Evolutionary conservation across 2,113 vertebrate genomes (phyloP).

Genomic region (Mesoclemmys tuberculata): DNA sequence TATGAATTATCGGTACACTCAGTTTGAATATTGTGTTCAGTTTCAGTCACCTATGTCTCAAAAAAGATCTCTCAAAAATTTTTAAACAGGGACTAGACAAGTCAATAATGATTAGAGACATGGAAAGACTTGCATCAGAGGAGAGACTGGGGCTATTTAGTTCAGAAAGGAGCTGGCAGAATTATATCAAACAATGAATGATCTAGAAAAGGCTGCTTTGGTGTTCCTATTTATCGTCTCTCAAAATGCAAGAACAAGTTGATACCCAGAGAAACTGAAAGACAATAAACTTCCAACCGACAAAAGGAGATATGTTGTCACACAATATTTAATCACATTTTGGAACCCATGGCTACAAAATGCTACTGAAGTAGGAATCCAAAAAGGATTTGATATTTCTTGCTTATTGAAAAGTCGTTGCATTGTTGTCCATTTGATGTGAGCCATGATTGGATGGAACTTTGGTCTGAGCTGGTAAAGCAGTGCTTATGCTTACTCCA

Average conservation of each 20-base stretch:
- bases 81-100: neutral
- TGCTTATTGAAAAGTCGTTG: neutral
- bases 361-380: neutral
- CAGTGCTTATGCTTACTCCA: too few species aligned
- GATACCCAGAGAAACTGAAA: slow-evolving; percentile 16
- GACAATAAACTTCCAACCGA: slow-evolving; percentile 21
- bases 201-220: neutral
- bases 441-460: too few species aligned
- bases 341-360: slow-evolving; percentile 19
- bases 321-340: slow-evolving; percentile 11
- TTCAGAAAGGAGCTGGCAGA: neutral
- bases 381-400: slow-evolving; percentile 18
- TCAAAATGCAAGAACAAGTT: slow-evolving; percentile 13
- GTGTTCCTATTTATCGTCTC: neutral
- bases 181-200: neutral
- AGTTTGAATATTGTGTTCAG: neutral
- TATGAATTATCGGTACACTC: neutral
- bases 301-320: neutral
- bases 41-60: neutral
- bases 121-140: neutral
- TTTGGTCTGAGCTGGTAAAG: too few species aligned
- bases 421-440: too few species aligned
- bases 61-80: neutral
- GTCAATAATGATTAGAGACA: neutral
- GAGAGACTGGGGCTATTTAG: neutral